Evolutionary conservation across 2,888 invertebrate species (phyloP).

Genomic region (Bunonema sp.): DNA sequence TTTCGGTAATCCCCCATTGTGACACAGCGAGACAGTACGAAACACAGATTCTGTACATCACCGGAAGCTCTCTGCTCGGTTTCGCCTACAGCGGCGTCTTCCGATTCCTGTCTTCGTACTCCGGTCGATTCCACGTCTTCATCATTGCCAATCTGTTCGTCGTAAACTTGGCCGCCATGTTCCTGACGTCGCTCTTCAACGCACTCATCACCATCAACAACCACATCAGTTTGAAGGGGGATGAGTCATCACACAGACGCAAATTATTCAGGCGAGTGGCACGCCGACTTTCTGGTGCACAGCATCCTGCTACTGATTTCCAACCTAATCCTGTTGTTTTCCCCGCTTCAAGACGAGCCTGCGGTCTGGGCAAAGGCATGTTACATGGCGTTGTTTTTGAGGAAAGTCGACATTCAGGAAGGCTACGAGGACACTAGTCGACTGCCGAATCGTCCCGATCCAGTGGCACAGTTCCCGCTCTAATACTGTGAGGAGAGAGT

Average conservation of each 20-base stretch:
- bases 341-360: constrained; percentile 12
- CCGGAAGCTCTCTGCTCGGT: constrained; percentile 16
- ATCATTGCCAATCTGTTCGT: constrained; percentile 18
- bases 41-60: constrained; percentile 11
- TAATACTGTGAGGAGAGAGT: constrained; percentile 49
- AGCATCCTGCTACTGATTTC: constrained; percentile 18
- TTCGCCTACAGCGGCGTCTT: constrained; percentile 15
- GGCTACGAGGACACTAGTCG: constrained; percentile 22
- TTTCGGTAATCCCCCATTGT: too few relatives aligned
- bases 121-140: constrained; percentile 18
- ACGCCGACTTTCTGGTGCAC: background rate
- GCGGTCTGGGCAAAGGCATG: constrained; percentile 11
- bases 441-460: constrained; percentile 16
- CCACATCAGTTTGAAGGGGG: constrained; percentile 12
- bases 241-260: background rate
- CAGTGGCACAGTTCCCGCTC: constrained; percentile 19
- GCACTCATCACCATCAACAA: constrained; percentile 19
- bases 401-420: constrained; percentile 8
- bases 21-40: background rate
- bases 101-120: constrained; percentile 6
- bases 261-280: constrained; percentile 2
- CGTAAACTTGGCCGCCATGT: constrained; percentile 13
- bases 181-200: constrained; percentile 15
- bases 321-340: constrained; percentile 16
- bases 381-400: background rate